Base-by-base conservation (phyloP, 2,113 vertebrate species). In the Paradisaea rubra region DNA sequence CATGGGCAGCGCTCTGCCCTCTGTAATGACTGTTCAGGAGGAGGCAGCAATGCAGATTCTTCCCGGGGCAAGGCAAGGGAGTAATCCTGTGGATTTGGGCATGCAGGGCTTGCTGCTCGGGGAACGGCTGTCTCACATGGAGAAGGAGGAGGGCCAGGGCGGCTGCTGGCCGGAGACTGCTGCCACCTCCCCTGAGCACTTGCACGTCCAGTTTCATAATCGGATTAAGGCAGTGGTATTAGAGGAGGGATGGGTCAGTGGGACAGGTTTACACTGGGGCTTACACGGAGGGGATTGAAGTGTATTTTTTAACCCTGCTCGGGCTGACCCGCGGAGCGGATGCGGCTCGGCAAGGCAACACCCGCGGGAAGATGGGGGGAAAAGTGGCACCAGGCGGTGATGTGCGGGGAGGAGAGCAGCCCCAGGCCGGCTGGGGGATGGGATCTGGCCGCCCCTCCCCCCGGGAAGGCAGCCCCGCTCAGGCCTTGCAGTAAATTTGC, bases 401-500 rank as follows among this genome's bases (percentile, higher is more conserved):
- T 91, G 91, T 61, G 86, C 0, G 27, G 78, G 87, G 84, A 88
- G 95, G 77, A 91, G 90, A 93, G 91, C 84, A 91, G 95, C 88
- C 89, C 93, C 78, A 39, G 68, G 88, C 76, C 45, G 57, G 88
- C 81, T 77, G 96, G 93, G 92, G 95, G 81, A 81, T 94, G 92
- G 94, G 86, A 82, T 53, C 59, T 2, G 31, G 39, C 81, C 4
- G 65, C 96, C 96, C 96, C 91, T 96, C 97, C 97, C 97, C 88
- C 80, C 80, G 80, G 93, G 95, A 97, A 96, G 96, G 96, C 97
- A 96, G 97, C 96, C 52, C 87, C 91, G 96, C 95, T 93, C 96
- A 97, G 96, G 92, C 97, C 89, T 97, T 97, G 97, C 97, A 96
- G 97, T 97, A 97, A 94, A 94, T 97, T 98, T 97, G 97, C 97